Evolutionary conservation across 2,113 vertebrate species (phyloP).

Genomic region (Eclectus roratus): DNA sequence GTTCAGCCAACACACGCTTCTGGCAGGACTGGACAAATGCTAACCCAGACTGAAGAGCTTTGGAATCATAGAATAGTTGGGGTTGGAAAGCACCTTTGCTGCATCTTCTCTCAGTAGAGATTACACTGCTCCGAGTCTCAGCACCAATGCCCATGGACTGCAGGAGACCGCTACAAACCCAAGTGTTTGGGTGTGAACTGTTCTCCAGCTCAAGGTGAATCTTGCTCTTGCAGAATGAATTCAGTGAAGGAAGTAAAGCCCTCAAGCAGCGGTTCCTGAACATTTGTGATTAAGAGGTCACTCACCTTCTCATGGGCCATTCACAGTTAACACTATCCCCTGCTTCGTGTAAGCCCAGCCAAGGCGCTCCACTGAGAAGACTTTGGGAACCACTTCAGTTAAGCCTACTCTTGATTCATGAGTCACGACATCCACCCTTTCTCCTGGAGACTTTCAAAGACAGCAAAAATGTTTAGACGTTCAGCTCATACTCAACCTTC

Average conservation of each 20-base stretch:
- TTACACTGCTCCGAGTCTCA: neutral
- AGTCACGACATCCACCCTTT: conserved; percentile 7
- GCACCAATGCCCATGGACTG: neutral
- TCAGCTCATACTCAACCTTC: neutral
- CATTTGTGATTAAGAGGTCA: neutral
- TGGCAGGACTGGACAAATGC: neutral
- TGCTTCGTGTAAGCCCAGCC: neutral
- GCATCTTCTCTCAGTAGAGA: neutral
- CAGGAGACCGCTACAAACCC: neutral
- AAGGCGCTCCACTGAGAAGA: neutral
- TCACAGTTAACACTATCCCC: too few relatives aligned
- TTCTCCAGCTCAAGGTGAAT: neutral
- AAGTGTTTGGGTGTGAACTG: neutral
- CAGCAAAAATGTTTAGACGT: neutral
- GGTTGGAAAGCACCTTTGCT: neutral
- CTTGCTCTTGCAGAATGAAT: neutral
- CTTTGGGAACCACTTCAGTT: neutral
- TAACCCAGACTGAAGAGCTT: neutral
- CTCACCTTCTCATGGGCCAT: neutral
- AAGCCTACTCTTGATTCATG: neutral
- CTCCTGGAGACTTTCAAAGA: neutral
- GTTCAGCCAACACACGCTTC: neutral
- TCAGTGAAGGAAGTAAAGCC: neutral
- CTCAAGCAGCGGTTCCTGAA: neutral
- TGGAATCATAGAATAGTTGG: neutral